Evolutionary conservation across 2,888 invertebrate genomes (phyloP), one percentile per base, ranked within the genome.

Genomic region (Caenorhabditis sp.): DNA sequence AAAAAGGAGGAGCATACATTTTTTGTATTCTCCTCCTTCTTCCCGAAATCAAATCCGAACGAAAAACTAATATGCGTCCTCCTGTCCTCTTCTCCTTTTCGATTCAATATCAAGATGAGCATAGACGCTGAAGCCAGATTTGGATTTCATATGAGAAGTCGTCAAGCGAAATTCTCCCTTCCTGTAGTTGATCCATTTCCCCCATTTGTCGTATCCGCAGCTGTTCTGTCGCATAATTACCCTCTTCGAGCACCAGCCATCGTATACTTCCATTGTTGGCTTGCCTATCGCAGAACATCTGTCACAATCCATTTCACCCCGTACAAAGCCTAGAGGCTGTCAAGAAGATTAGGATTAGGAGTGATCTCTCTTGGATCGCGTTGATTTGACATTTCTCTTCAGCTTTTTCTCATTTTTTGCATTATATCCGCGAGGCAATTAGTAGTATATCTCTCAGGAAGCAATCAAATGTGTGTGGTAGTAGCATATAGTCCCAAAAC

Each of bases 181-280:
- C 24, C 13, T 51, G n/a, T 47, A 20, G 18, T 47, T 35, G 26
- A 56, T 35, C 44, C 67, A 26, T 22, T 32, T 15, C 24, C 5
- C 58, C 13, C 68, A 58, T 51, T 53, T 61, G 37, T 28, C 50
- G 15, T 35, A 6, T 28, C 55, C 58, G 32, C 58, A 58, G 58
- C 37, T 22, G 69, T 58, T 60, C 69, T 4, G 24, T n/a, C 50
- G 40, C 35, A 61, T 70, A 70, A 70, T 70, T 61, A 70, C 35
- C 35, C 51, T 32, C 69, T 32, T 51, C 18, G 51, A 44, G 60
- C 60, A 70, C 28, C 58, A 8, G 8, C 50, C 20, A n/a, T n/a
- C 40, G 40, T 40, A n/a, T n/a, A n/a, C 18, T 18, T 20, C 37
- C 35, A 22, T 35, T 47, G 15, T 24, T 13, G 28, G 32, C 24